Evolutionary conservation across 2,113 vertebrate species (phyloP).

Genomic region (Connochaetes taurinus): DNA sequence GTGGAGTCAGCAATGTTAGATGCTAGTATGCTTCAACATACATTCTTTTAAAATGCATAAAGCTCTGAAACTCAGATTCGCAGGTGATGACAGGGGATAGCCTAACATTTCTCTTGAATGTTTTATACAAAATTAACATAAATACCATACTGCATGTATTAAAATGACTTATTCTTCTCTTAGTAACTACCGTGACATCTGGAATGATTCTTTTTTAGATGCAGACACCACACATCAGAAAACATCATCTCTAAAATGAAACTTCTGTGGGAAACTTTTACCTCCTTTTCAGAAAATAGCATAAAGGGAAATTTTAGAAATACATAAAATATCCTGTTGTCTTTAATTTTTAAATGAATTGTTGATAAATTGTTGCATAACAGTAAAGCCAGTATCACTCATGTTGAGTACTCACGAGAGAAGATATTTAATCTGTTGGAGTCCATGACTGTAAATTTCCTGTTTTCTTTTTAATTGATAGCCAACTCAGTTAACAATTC

Average conservation of each 20-base stretch:
- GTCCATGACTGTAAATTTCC: neutral
- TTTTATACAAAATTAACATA: conserved; percentile 61
- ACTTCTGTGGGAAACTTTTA: conserved; percentile 15
- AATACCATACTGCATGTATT: conserved; percentile 35
- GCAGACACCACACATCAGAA: conserved; percentile 44
- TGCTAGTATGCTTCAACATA: conserved; percentile 40
- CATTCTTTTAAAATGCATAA: conserved; percentile 54
- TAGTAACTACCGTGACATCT: conserved; percentile 54
- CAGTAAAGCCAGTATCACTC: neutral
- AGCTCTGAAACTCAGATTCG: conserved; percentile 56
- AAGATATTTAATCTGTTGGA: neutral
- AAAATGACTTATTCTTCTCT: conserved; percentile 46
- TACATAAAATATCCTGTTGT: neutral
- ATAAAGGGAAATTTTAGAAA: conserved; percentile 14
- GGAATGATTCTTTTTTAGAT: conserved; percentile 51
- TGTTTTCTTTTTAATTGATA: neutral
- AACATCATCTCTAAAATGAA: conserved; percentile 45
- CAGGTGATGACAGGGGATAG: conserved; percentile 42
- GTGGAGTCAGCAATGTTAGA: conserved; percentile 66
- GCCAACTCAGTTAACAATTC: neutral
- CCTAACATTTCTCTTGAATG: conserved; percentile 62
- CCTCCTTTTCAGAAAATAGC: conserved; percentile 10
- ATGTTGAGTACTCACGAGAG: neutral
- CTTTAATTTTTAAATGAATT: neutral
- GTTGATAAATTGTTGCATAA: neutral